A percentile compares a stretch with the other conserved stretches of the same genome.
Conservation (phyloP, 2,113 vertebrate genomes). For the Mixornis gularis region DNA sequence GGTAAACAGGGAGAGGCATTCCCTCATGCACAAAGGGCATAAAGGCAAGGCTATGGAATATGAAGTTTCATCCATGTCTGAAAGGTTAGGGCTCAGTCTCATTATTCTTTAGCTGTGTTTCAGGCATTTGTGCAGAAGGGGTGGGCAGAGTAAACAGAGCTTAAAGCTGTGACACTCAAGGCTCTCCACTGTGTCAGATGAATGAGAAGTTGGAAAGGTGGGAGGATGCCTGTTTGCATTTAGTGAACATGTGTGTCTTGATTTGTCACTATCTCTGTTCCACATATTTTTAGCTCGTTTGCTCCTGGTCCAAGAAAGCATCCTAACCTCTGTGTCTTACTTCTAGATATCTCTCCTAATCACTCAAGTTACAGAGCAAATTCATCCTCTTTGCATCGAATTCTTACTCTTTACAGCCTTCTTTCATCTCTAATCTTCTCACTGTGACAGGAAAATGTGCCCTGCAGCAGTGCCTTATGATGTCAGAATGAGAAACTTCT, state of each 20-base stretch:
- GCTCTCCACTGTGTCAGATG: neutral
- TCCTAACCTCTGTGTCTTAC: neutral
- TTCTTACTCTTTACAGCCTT: neutral
- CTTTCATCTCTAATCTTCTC: constrained; percentile 21
- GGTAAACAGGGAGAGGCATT: constrained; percentile 20
- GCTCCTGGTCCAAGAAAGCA: neutral
- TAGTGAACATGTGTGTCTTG: neutral
- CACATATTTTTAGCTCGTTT: neutral
- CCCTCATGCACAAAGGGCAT: constrained; percentile 42
- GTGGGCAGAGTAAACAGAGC: neutral
- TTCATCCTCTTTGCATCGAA: neutral
- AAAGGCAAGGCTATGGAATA: neutral
- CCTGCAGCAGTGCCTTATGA: neutral
- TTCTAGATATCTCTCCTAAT: neutral
- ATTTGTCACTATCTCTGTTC: neutral
- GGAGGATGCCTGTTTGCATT: neutral
- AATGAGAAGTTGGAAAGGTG: neutral
- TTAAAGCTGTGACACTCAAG: neutral
- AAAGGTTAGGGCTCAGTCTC: neutral
- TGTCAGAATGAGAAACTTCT: constrained; percentile 29
- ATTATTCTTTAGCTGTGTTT: neutral
- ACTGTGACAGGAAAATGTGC: neutral
- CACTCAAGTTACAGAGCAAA: neutral
- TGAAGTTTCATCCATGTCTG: neutral
- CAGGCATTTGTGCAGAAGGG: neutral